Conservation (phyloP, 2,113 vertebrate species). For the Manacus vitellinus region DNA sequence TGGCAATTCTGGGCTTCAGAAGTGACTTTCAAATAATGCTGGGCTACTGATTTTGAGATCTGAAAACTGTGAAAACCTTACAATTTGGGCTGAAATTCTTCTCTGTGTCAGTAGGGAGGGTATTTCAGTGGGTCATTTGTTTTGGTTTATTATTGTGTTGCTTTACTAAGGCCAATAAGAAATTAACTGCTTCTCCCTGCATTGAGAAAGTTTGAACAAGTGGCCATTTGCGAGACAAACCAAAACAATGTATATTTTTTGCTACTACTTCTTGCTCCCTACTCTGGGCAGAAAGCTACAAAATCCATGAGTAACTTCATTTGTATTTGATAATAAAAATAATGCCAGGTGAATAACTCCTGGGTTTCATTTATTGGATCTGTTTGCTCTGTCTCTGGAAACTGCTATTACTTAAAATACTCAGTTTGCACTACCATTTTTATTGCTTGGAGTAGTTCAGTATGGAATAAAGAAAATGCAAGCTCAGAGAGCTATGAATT, state of each 20-base stretch:
- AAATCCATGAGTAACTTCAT: not conserved
- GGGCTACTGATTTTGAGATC: not conserved
- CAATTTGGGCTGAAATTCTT: not conserved
- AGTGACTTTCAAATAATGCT: not conserved
- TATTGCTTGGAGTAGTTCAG: not conserved
- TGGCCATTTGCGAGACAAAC: not conserved
- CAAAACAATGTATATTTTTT: not conserved
- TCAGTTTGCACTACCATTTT: not conserved
- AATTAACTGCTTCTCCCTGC: not conserved
- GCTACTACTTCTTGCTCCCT: not conserved
- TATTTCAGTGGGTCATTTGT: not conserved
- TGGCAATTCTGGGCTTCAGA: not conserved
- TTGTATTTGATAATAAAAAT: not conserved
- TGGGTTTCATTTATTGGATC: not conserved
- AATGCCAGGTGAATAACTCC: not conserved
- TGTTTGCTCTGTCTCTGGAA: slow-evolving; percentile 6
- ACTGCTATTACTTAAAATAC: not conserved
- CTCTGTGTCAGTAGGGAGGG: not conserved
- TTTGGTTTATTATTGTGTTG: not conserved
- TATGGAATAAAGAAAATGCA: slow-evolving; percentile 19
- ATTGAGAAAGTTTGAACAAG: not conserved
- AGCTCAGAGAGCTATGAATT: not conserved
- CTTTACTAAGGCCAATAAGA: not conserved
- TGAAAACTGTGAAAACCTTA: not conserved
- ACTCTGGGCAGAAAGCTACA: not conserved